Evolutionary conservation across 2,113 vertebrate species (phyloP).

Genomic region (Leptobrachium ailaonicum): DNA sequence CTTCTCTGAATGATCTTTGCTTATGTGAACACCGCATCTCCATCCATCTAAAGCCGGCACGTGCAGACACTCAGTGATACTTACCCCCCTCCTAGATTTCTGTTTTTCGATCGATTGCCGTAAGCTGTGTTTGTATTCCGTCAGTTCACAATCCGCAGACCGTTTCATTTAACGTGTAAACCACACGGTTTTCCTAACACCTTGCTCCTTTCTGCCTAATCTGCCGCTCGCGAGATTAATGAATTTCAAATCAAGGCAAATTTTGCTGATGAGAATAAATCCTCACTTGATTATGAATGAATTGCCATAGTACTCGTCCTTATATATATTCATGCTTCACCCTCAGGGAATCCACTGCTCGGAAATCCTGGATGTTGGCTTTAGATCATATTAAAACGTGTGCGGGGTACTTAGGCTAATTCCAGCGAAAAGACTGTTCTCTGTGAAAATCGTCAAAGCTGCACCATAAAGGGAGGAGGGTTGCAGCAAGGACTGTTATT

Average conservation of each 20-base stretch:
- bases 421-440: slow-evolving; percentile 54
- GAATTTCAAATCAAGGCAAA: slow-evolving; percentile 50
- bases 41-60: too few species aligned
- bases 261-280: slow-evolving; percentile 52
- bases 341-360: slow-evolving; percentile 49
- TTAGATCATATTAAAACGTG: slow-evolving; percentile 60
- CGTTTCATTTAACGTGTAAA: slow-evolving; percentile 35
- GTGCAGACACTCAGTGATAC: too few species aligned
- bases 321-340: slow-evolving; percentile 56
- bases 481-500: not conserved
- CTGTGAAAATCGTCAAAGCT: slow-evolving; percentile 40
- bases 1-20: too few species aligned
- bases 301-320: slow-evolving; percentile 52
- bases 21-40: too few species aligned
- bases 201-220: slow-evolving; percentile 49
- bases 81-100: too few species aligned
- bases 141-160: slow-evolving; percentile 18
- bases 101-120: slow-evolving; percentile 4
- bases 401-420: slow-evolving; percentile 52
- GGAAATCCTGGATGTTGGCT: slow-evolving; percentile 54
- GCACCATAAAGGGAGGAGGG: not conserved
- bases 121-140: slow-evolving; percentile 7
- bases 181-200: slow-evolving; percentile 30
- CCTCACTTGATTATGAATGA: slow-evolving; percentile 57
- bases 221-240: slow-evolving; percentile 58